Evolutionary conservation across 2,113 vertebrate species (phyloP), one percentile per base, ranked within the genome.

Genomic region (Phalacrocorax aristotelis): DNA sequence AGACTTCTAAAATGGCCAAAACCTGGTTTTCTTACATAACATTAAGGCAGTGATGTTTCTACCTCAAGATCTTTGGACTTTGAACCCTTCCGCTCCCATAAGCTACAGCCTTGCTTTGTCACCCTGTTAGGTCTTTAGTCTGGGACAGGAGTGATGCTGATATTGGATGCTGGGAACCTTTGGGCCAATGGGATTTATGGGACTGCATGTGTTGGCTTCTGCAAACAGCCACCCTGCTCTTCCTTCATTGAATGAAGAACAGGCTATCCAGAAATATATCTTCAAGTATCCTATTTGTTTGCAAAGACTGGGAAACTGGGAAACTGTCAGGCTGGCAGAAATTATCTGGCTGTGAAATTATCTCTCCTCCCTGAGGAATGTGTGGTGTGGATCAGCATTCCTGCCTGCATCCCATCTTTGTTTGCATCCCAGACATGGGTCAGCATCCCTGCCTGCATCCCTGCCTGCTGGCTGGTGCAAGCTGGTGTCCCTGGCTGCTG

Each of bases 401-500:
- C 40, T 49, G 48, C 52, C 42, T 52, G 15, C 23, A 32, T 55
- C n/a, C n/a, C 5, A 7, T 74, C 36, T 44, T 69, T 57, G 10
- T 40, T 66, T 86, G n/a, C 36, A 21, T 5, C 26, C 34, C 38
- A 60, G 54, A 27, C 4, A 5, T 60, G 40, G 20, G 25, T 32
- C 46, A 46, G 40, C 48, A 68, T 27, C 49, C 34, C 57, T n/a
- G 71, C 42, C 26, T 79, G 55, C n/a, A 4, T 79, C 46, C 34
- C 48, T 87, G 66, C 48, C 52, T 72, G 13, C 76, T 71, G 55
- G 19, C 52, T 44, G 57, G 9, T 32, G 76, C 34, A 44, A 15
- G 16, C 17, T 52, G 46, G 22, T 16, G 7, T 76, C 38, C 15
- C 21, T 65, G 58, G 27, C n/a, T 81, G 30, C 19, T 0, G 0